Evolutionary conservation across 2,113 vertebrate species (phyloP).

Genomic region (Aplodontia rufa): DNA sequence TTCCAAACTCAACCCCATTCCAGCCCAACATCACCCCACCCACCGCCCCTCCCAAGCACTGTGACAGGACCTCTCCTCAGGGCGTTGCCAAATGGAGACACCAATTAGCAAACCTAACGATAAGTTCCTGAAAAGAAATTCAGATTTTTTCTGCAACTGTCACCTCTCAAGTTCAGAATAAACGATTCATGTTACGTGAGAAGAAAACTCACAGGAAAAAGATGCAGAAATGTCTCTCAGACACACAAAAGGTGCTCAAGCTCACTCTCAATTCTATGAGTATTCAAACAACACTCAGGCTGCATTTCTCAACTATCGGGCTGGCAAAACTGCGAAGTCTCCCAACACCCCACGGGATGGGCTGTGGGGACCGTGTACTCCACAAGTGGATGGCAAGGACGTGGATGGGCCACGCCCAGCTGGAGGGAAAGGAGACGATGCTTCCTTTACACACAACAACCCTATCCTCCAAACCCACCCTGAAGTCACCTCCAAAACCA

Average conservation of each 20-base stretch:
- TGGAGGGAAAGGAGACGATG: background rate
- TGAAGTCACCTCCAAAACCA: background rate
- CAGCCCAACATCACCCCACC: too few species aligned
- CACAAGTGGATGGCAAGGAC: rapidly evolving
- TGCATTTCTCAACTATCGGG: too few species aligned
- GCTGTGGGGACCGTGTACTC: rapidly evolving
- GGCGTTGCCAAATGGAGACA: background rate
- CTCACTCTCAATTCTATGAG: background rate
- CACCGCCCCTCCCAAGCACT: background rate
- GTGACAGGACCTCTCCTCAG: background rate
- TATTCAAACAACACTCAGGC: background rate
- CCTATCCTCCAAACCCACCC: background rate
- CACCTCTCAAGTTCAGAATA: background rate
- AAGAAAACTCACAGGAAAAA: background rate
- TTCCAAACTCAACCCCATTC: background rate
- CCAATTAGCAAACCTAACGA: background rate
- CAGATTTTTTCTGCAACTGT: background rate
- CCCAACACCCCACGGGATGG: rapidly evolving
- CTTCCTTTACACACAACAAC: background rate
- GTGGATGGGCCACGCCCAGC: background rate
- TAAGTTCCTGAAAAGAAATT: background rate
- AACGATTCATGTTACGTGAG: background rate
- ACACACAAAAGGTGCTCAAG: background rate
- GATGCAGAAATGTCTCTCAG: background rate
- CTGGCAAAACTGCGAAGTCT: background rate